phyloP scores from a whole-genome alignment of 1,140 invertebrate species.

The Trigoniulus corallinus region DNA sequence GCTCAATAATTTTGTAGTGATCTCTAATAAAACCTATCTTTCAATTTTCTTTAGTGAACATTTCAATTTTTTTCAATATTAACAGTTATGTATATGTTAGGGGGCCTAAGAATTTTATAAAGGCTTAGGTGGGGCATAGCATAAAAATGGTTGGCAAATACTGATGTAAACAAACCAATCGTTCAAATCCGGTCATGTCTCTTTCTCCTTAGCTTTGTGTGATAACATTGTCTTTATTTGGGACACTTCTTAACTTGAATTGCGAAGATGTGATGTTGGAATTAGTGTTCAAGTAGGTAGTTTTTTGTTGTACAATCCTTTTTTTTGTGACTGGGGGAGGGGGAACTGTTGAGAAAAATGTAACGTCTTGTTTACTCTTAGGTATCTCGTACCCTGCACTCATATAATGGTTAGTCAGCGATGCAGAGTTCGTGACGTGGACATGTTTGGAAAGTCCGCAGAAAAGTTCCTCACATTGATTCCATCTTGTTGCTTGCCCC shows the following conservation, averaged over 20 bases:
- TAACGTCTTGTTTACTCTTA: constrained; percentile 11
- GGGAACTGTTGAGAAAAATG: neutral
- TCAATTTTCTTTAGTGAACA: too few species aligned
- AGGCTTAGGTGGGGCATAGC: constrained; percentile 52
- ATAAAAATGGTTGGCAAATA: constrained; percentile 35
- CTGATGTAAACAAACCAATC: neutral
- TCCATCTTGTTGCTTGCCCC: constrained; percentile 35
- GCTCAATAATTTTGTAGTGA: too few species aligned
- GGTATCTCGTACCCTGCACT: constrained; percentile 64
- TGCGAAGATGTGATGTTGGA: constrained; percentile 96
- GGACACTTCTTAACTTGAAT: constrained; percentile 76
- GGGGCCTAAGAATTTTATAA: constrained; percentile 57
- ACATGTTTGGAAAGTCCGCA: constrained; percentile 50
- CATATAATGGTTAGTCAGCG: constrained; percentile 75
- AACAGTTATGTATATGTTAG: constrained; percentile 65
- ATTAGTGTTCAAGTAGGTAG: constrained; percentile 53
- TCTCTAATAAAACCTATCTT: too few species aligned
- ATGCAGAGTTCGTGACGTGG: constrained; percentile 56
- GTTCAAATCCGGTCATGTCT: too few species aligned
- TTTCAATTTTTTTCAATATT: constrained; percentile 67
- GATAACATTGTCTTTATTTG: constrained; percentile 75
- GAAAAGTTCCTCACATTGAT: constrained; percentile 66
- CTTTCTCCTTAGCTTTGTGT: constrained; percentile 48
- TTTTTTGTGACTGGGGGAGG: neutral
- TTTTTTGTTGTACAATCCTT: neutral